Conservation (phyloP, 2,113 vertebrate genomes). For the Caracal caracal region DNA sequence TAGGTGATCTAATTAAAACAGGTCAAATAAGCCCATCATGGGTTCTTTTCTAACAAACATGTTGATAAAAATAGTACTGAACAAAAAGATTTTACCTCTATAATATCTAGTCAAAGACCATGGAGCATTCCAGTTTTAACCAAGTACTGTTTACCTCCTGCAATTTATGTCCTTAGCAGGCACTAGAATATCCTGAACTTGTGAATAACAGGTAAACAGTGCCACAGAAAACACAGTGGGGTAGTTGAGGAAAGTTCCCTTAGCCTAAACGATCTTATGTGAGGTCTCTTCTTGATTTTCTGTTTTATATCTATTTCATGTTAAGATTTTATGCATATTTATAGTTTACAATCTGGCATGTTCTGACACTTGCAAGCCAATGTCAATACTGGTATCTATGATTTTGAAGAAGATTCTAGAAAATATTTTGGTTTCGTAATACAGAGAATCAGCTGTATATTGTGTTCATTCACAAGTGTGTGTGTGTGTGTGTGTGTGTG, state of each 20-base stretch:
- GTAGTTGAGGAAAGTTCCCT: background rate
- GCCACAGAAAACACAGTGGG: background rate
- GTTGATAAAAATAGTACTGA: background rate
- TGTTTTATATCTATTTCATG: background rate
- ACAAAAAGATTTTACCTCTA: background rate
- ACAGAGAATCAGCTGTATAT: background rate
- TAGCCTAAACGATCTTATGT: background rate
- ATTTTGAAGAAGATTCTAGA: conserved; percentile 26
- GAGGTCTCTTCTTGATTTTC: background rate
- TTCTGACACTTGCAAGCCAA: background rate
- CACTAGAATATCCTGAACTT: background rate
- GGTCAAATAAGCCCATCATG: background rate
- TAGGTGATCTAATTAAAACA: background rate
- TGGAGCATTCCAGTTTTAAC: background rate
- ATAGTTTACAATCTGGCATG: background rate
- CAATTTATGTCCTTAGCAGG: background rate
- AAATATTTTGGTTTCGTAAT: background rate
- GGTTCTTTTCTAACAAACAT: background rate
- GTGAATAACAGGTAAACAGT: background rate
- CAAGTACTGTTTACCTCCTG: background rate
- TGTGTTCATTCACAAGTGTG: background rate
- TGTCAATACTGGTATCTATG: background rate
- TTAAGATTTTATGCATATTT: background rate
- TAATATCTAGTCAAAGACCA: background rate
- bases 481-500: background rate